Base-by-base conservation (phyloP, 1,140 invertebrate species). In the Drosophila eugracilis region DNA sequence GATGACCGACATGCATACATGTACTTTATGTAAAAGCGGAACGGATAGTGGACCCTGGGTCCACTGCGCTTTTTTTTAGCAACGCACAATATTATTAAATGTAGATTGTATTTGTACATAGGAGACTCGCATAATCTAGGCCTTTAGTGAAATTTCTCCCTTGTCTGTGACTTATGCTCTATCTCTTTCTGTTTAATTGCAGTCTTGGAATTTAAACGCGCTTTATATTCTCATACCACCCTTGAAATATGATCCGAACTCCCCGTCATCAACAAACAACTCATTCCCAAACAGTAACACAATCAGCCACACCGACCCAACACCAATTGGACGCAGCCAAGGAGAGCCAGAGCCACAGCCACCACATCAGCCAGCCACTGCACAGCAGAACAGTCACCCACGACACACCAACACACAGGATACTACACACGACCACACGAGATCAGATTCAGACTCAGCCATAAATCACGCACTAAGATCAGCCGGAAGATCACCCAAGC, bases 201-300 rank as follows among this genome's bases (percentile, higher is more conserved):
- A 86, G 81, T 88, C 78, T 86, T 77, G 83, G 81, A 86, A 86
- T 86, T 78, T 86, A 88, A 81, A 75, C 7, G 54, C 42, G 62
- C 63, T 57, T 12, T 49, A 47, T 62, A 32, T 59, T 30, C 58
- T 49, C 54, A 67, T 39, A 48, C 53, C 50, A 48, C 36, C 50
- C 63, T 37, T 39, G 15, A 60, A 57, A 52, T 42, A 14, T 55
- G 73, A 48, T 12, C 28, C 47, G 32, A 73, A 66, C 21, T 69
- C 63, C 41, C 39, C 37, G 30, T 49, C 59, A 66, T 58, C 66
- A 55, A 59, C 49, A 26, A 21, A 26, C 15, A 66, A 67, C 60
- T 67, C 45, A 67, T 26, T 22, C 34, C 63, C 44, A 28, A 60
- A 39, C 32, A 26, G 15, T 10, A 19, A 60, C 58, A 53, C 37